These are phyloP conservation scores for Anoplolepis gracilipes DNA, from an alignment of 1,140 invertebrate genomes.

Conservation along the genomic window DNA sequence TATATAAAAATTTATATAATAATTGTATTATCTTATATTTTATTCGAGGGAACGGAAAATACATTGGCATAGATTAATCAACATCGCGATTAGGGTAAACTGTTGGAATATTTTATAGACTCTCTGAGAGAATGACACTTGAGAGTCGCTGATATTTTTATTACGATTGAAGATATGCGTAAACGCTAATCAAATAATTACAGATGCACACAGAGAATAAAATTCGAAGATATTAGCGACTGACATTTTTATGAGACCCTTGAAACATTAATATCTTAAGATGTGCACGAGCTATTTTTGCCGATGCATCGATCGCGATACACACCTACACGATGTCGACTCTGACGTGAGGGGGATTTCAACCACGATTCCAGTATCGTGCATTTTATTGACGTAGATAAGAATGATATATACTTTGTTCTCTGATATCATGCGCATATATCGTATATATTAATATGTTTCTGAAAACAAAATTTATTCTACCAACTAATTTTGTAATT, in stretches of 20 bases:
- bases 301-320: conserved; percentile 30
- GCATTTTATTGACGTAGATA: conserved; percentile 40
- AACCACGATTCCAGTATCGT: conserved; percentile 6
- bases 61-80: neutral
- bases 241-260: conserved; percentile 18
- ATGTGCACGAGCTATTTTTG: conserved; percentile 30
- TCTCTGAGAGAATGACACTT: neutral
- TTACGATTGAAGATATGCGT: neutral
- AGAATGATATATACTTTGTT: conserved; percentile 24
- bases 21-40: neutral
- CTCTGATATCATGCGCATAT: neutral
- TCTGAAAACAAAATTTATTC: neutral
- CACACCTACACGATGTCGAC: neutral
- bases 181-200: neutral
- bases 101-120: neutral
- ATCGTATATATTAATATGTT: neutral
- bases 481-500: conserved; percentile 7
- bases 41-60: neutral
- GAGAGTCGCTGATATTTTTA: neutral
- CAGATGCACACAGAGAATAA: neutral
- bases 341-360: conserved; percentile 16
- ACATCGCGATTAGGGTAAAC: neutral
- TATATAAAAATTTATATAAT: too few relatives aligned
- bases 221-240: neutral
- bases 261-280: conserved; percentile 23